phyloP scores from a whole-genome alignment of 2,797 vertebrate genomes.

The Delichon dasypus region DNA sequence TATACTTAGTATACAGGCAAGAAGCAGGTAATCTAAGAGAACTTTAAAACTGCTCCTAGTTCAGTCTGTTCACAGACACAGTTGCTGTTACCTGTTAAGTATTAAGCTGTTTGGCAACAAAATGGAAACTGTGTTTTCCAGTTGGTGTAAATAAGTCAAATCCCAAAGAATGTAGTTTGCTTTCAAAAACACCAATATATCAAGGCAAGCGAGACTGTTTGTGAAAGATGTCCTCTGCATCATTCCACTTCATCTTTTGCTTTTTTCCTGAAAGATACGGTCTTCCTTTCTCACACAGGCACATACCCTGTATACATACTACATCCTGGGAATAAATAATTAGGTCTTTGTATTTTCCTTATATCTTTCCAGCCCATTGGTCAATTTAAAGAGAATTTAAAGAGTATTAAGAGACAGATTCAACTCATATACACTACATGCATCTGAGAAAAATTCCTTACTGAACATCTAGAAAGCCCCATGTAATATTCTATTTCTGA shows the following conservation, averaged over 20 bases:
- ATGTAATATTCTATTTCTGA: not conserved
- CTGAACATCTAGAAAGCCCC: not conserved
- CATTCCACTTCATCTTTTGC: not conserved
- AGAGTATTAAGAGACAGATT: too few relatives aligned
- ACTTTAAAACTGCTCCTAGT: not conserved
- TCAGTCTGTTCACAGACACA: not conserved
- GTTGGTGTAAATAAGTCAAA: not conserved
- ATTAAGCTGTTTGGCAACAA: not conserved
- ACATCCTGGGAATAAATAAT: not conserved
- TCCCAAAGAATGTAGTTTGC: not conserved
- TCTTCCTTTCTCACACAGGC: not conserved
- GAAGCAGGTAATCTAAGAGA: not conserved
- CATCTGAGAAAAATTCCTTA: not conserved
- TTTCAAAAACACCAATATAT: not conserved
- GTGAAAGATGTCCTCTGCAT: not conserved
- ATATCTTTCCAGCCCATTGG: not conserved
- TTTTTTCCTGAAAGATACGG: not conserved
- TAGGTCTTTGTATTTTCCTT: not conserved
- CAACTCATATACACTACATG: not conserved
- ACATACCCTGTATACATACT: not conserved
- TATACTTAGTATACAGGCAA: not conserved
- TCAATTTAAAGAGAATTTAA: not conserved
- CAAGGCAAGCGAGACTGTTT: not conserved
- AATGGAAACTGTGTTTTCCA: not conserved
- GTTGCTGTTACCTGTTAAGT: not conserved